These are phyloP conservation scores for Siderastrea radians DNA, from an alignment of 92 coral and sea anemone genomes.

Conservation along the genomic window DNA sequence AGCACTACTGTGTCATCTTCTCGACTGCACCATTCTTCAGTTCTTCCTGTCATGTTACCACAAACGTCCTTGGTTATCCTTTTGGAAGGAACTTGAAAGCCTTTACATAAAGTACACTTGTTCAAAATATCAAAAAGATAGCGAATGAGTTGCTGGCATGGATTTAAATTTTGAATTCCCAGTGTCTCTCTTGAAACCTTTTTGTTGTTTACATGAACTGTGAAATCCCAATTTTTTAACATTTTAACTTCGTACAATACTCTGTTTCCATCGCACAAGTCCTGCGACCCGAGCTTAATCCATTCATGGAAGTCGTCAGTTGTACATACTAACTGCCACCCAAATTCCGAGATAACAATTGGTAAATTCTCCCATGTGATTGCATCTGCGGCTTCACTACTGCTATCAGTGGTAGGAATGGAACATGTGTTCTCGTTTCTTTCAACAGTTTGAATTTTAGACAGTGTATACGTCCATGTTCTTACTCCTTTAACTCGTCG, in stretches of 20 bases:
- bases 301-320: too few species aligned
- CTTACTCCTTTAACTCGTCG: too few species aligned
- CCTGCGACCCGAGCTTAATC: too few species aligned
- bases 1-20: background rate
- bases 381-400: too few species aligned
- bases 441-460: too few species aligned
- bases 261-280: background rate
- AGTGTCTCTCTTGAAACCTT: background rate
- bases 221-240: background rate
- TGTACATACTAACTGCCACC: background rate
- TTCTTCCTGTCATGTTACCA: too few species aligned
- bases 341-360: background rate
- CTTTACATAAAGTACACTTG: conserved; percentile 20
- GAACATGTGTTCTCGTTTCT: too few species aligned
- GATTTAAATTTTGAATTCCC: background rate
- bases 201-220: background rate
- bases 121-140: conserved; percentile 18
- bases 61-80: background rate
- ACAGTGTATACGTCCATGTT: too few species aligned
- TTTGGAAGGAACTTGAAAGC: conserved; percentile 35
- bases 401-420: too few species aligned
- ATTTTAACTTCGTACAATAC: background rate
- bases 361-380: too few species aligned
- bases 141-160: conserved; percentile 8
- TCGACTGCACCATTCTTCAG: conserved; percentile 1